A percentile compares a stretch with the other conserved stretches of the same genome.
Conservation (phyloP, 2,888 invertebrate species). For the Congeria kusceri region DNA sequence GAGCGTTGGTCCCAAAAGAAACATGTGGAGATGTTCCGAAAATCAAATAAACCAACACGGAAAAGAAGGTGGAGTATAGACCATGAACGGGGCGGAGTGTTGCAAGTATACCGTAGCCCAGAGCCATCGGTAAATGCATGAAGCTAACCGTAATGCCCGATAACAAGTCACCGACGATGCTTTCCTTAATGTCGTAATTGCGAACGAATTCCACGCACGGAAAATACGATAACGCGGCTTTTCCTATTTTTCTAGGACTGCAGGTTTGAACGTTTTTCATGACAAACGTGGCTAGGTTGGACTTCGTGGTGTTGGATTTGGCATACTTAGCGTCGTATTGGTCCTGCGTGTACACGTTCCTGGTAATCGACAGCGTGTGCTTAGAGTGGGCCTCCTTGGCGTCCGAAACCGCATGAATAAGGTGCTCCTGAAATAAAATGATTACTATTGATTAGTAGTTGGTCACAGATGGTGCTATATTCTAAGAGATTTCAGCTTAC, state of each 20-base stretch:
- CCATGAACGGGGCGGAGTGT: slow-evolving; percentile 76
- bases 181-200: slow-evolving; percentile 69
- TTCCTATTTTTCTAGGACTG: slow-evolving; percentile 2
- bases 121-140: slow-evolving; percentile 82
- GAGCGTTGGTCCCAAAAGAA: slow-evolving; percentile 80
- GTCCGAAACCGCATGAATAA: too few species aligned
- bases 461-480: too few species aligned
- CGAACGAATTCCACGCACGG: slow-evolving; percentile 61
- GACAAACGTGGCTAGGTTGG: too few species aligned
- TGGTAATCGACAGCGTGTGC: slow-evolving; percentile 7
- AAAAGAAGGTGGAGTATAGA: slow-evolving; percentile 78
- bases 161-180: slow-evolving; percentile 71
- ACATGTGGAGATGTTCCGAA: slow-evolving; percentile 78
- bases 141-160: slow-evolving; percentile 79
- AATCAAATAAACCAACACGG: slow-evolving; percentile 76
- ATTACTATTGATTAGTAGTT: too few species aligned
- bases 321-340: slow-evolving; percentile 19
- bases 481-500: too few species aligned
- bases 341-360: slow-evolving; percentile 29
- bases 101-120: slow-evolving; percentile 79
- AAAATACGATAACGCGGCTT: slow-evolving; percentile 37
- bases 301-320: too few species aligned
- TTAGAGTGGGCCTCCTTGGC: too few species aligned
- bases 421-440: too few species aligned
- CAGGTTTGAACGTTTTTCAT: too few species aligned